Base-by-base conservation (phyloP, 2,113 vertebrate species). In the Cinclus mexicanus region DNA sequence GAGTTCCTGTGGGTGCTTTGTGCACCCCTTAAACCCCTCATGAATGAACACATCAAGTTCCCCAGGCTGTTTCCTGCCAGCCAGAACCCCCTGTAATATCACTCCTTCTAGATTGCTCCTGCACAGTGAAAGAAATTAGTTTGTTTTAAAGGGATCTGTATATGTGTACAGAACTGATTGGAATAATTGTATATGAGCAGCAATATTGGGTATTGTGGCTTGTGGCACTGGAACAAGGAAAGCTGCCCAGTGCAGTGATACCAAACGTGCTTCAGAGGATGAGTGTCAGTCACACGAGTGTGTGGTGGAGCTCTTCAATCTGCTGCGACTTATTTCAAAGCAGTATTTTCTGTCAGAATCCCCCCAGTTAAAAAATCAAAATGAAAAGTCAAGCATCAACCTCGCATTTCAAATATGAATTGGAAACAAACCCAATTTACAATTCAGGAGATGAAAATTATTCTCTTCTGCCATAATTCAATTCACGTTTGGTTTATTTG, bases 391-490 rank as follows among this genome's bases (percentile, higher is more conserved):
- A 50, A 80, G 56, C 64, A 64, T 89, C 56, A 60, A 67, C 78
- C 56, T 88, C 23, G 15, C 64, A 78, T 96, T 92, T 95, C 68
- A 81, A 88, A 87, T 56, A 59, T 25, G 75, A 95, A 75, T 72
- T 92, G 79, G 83, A 92, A 93, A 80, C 75, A 93, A 88, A 94
- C 88, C 22, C 55, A 57, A 77, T 87, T 91, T 93, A 94, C 83
- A 91, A 75, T 84, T 89, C 65, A 83, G 75, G 53, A 46, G 44
- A 60, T 84, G 81, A 93, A 92, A 74, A 92, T 67, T 63, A 87
- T 94, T 94, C 83, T 95, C 23, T 83, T 89, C 87, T 95, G 64
- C 81, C 63, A 29, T 92, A 69, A 94, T 95, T 97, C 83, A 89
- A 72, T 87, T 93, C 70, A 65, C 64, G 46, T 96, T 97, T 93